Evolutionary conservation across 64 coral and sea anemone genomes (phyloP).

Genomic region (Acropora tenuis): DNA sequence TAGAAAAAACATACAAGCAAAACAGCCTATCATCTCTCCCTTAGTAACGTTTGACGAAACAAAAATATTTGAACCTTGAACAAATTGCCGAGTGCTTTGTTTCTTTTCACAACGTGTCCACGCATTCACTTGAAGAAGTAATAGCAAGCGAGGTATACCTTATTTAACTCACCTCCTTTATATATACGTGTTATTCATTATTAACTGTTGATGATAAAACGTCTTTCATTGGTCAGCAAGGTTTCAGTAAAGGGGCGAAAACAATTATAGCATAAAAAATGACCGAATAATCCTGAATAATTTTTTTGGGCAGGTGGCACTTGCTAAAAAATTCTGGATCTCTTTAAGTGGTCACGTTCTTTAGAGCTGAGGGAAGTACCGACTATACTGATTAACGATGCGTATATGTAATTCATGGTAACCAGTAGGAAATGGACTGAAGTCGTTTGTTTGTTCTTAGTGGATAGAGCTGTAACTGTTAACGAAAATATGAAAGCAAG

Average conservation of each 20-base stretch:
- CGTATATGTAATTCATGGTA: not conserved
- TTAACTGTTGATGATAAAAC: not conserved
- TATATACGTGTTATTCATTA: no score
- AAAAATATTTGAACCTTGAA: no score
- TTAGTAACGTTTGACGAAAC: no score
- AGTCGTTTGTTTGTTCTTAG: not conserved
- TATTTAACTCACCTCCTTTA: no score
- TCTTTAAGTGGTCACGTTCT: slow-evolving; percentile 8
- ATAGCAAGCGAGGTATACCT: no score
- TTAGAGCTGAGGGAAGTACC: not conserved
- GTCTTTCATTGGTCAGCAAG: not conserved
- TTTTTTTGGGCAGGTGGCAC: not conserved
- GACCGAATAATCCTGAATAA: not conserved
- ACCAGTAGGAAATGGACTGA: slow-evolving; percentile 12
- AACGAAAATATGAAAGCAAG: not conserved
- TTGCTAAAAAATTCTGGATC: not conserved
- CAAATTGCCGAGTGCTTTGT: no score
- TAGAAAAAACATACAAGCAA: no score
- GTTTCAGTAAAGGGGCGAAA: not conserved
- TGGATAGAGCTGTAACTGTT: not conserved
- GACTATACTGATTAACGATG: slow-evolving; percentile 1
- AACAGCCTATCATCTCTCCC: no score
- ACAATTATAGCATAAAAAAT: not conserved
- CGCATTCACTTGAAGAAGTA: no score
- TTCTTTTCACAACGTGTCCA: no score